Base-by-base conservation (phyloP, 2,797 vertebrate genomes). In the Enteromius paludinosus region DNA sequence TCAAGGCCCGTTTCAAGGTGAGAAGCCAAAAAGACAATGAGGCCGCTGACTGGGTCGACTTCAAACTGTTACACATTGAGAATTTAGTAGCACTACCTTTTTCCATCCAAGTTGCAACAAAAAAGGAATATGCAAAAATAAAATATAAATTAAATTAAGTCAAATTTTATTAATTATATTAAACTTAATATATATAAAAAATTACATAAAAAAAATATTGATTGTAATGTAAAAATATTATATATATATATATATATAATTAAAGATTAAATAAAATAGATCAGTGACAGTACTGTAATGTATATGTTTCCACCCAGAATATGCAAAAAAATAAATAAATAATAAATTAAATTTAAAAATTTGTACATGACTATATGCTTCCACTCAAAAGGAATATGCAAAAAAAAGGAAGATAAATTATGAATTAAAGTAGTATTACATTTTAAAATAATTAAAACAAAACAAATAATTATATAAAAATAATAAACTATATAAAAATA, bases 21-120 rank as follows among this genome's bases (percentile, higher is more conserved):
- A 64, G 68, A 87, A 74, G 68, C 75, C 72, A 69, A 76, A 81
- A 35, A 54, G 66, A 62, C 74, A 45, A 65, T 35, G 9, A 73
- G 30, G n/a, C 33, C 20, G 35, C n/a, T 72, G n/a, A 56, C 33
- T 15, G 66, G 62, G 33, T 47, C 3, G 10, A 69, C n/a, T 28
- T 75, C 38, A 83, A 43, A 70, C 64, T 47, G 52, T 45, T n/a
- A 20, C 20, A 20, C 25, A 33, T 5, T 49, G 25, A 77, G 59
- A 64, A 62, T n/a, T 47, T 65, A 45, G 38, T n/a, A n/a, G n/a
- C 5, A 62, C 20, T 73, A 15, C 30, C 30, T 8, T 8, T 25
- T 54, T 74, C n/a, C n/a, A 41, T 23, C n/a, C 7, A 8, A 52
- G 5, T 14, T 54, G 47, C 28, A 23, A 41, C 28, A 54, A 43